These are phyloP conservation scores for Agrotis puta DNA, from an alignment of 2,888 invertebrate genomes.

Conservation along the genomic window DNA sequence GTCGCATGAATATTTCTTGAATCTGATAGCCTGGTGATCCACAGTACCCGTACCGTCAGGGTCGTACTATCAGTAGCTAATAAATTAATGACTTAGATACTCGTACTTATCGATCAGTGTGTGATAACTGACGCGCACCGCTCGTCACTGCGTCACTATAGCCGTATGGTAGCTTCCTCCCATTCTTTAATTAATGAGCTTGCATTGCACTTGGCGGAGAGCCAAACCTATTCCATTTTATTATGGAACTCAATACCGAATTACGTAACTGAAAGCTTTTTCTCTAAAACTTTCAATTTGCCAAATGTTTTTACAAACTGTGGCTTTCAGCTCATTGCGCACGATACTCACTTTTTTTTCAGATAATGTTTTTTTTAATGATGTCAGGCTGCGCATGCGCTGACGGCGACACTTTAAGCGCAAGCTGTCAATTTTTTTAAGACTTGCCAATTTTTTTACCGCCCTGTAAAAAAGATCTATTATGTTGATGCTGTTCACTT, in stretches of 20 bases:
- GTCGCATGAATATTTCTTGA: too few species aligned
- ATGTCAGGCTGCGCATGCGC: neutral
- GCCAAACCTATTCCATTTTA: slow-evolving; percentile 41
- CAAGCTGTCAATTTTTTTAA: neutral
- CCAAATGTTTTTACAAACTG: slow-evolving; percentile 11
- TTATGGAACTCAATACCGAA: slow-evolving; percentile 27
- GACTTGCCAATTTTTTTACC: neutral
- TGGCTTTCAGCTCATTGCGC: slow-evolving; percentile 28
- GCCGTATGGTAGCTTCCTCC: slow-evolving; percentile 34
- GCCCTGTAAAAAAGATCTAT: too few species aligned
- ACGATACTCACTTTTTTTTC: slow-evolving; percentile 13
- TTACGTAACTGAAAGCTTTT: slow-evolving; percentile 47
- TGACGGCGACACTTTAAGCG: neutral
- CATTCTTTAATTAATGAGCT: slow-evolving; percentile 52
- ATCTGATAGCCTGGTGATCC: neutral
- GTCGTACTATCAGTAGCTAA: slow-evolving; percentile 15
- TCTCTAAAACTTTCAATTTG: slow-evolving; percentile 36
- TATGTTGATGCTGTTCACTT: neutral
- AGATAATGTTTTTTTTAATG: slow-evolving; percentile 18
- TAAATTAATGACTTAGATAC: slow-evolving; percentile 1
- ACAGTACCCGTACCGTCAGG: neutral
- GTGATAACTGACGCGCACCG: slow-evolving; percentile 10
- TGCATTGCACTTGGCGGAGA: slow-evolving; percentile 48
- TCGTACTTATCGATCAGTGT: slow-evolving; percentile 19
- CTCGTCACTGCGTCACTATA: slow-evolving; percentile 30